These are phyloP conservation scores for Drosophila nigritarsus DNA, from an alignment of 2,888 invertebrate genomes.

Conservation along the genomic window DNA sequence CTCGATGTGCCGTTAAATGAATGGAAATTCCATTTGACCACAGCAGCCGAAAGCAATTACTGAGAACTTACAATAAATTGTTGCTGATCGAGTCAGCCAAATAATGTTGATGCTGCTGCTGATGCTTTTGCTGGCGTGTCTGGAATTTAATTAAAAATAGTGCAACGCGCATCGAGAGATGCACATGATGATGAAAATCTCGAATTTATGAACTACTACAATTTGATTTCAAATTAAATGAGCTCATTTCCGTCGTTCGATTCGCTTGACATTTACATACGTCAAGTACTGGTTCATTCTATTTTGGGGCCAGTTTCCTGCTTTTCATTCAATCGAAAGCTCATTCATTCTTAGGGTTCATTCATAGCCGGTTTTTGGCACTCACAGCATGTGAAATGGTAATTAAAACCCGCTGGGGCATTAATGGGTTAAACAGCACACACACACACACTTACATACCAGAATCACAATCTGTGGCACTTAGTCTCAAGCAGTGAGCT, in stretches of 20 bases:
- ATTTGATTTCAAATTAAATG: slow-evolving; percentile 66
- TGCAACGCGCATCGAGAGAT: slow-evolving; percentile 26
- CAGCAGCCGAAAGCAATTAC: slow-evolving; percentile 52
- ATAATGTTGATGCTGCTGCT: slow-evolving; percentile 11
- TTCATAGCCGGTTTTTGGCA: slow-evolving; percentile 65
- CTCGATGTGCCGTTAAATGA: slow-evolving; percentile 73
- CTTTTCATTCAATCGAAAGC: slow-evolving; percentile 48
- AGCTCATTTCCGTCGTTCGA: slow-evolving; percentile 74
- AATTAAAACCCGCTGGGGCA: slow-evolving; percentile 67
- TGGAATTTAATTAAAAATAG: slow-evolving; percentile 74
- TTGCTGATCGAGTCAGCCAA: slow-evolving; percentile 28
- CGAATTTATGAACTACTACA: slow-evolving; percentile 61
- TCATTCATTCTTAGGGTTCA: slow-evolving; percentile 54
- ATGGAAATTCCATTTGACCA: slow-evolving; percentile 68
- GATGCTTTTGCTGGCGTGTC: slow-evolving; percentile 60
- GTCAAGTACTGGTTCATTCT: slow-evolving; percentile 24
- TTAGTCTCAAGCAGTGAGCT: slow-evolving; percentile 73
- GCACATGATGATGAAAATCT: slow-evolving; percentile 46
- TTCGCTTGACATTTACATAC: slow-evolving; percentile 61
- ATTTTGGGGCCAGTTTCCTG: slow-evolving; percentile 61
- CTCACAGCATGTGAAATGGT: slow-evolving; percentile 72
- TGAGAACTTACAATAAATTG: slow-evolving; percentile 47
- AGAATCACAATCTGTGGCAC: slow-evolving; percentile 41
- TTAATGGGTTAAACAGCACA: slow-evolving; percentile 75
- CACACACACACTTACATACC: neutral